Conservation (phyloP, 2,888 invertebrate species). For the Opisthograptis luteolata region DNA sequence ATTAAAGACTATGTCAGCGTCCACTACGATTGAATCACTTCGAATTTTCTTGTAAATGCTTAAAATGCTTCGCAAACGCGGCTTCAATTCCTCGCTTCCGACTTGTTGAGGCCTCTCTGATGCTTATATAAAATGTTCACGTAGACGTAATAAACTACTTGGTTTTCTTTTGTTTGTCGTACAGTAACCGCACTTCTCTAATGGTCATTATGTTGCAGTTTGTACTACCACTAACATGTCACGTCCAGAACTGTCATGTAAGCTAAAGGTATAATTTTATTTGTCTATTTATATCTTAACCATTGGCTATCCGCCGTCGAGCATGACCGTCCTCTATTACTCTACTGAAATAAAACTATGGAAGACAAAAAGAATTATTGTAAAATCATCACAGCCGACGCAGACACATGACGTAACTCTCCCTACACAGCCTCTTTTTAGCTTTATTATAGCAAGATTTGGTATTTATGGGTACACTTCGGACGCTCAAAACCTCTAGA, state of each 20-base stretch:
- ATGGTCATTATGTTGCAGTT: slow-evolving; percentile 85
- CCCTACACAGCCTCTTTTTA: slow-evolving; percentile 79
- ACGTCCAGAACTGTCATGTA: slow-evolving; percentile 84
- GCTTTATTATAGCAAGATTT: slow-evolving; percentile 77
- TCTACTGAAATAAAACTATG: slow-evolving; percentile 54
- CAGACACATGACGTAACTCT: slow-evolving; percentile 73
- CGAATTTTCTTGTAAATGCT: slow-evolving; percentile 71
- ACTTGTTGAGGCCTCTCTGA: slow-evolving; percentile 79
- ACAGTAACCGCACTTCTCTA: slow-evolving; percentile 84
- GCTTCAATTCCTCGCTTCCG: slow-evolving; percentile 80
- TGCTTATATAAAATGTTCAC: slow-evolving; percentile 80
- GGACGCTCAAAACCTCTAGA: slow-evolving; percentile 82
- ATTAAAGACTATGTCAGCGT: background rate
- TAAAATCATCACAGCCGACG: slow-evolving; percentile 70
- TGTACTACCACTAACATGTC: slow-evolving; percentile 85
- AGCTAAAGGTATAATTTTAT: slow-evolving; percentile 83
- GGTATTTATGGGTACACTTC: slow-evolving; percentile 82
- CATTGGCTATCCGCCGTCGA: slow-evolving; percentile 69
- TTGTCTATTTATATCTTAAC: slow-evolving; percentile 80
- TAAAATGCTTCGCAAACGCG: slow-evolving; percentile 79
- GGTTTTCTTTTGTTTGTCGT: slow-evolving; percentile 83
- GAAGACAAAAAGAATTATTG: slow-evolving; percentile 44
- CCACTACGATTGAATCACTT: slow-evolving; percentile 46
- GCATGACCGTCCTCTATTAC: slow-evolving; percentile 73
- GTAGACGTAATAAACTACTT: slow-evolving; percentile 80